phyloP scores from a whole-genome alignment of 2,797 vertebrate species.

The Yasuhikotakia modesta region DNA sequence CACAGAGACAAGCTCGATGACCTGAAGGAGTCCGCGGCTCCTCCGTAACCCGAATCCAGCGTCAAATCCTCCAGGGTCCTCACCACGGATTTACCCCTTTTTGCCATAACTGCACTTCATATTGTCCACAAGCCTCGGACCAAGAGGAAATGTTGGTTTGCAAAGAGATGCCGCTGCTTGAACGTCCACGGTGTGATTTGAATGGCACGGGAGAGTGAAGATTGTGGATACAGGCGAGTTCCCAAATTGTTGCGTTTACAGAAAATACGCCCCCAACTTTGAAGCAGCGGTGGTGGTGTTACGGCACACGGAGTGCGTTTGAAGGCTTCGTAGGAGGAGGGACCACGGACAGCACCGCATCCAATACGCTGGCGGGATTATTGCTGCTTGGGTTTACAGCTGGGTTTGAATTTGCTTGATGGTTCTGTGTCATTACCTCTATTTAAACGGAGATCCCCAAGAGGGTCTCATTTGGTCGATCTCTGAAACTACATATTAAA shows the following conservation, averaged over 20 bases:
- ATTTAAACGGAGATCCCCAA: constrained; percentile 2
- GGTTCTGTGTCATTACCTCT: neutral
- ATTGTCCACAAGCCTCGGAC: constrained; percentile 68
- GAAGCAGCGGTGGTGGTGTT: constrained; percentile 34
- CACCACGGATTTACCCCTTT: constrained; percentile 90
- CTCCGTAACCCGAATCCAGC: constrained; percentile 99
- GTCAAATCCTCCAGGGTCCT: constrained; percentile 98
- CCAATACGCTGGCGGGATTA: constrained; percentile 33
- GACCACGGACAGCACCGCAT: constrained; percentile 31
- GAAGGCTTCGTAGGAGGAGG: constrained; percentile 48
- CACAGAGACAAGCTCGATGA: constrained; percentile 97
- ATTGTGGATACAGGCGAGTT: constrained; percentile 12
- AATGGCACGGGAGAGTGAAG: neutral
- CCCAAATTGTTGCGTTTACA: constrained; percentile 39
- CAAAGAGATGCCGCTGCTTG: constrained; percentile 3
- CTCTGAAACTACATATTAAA: neutral
- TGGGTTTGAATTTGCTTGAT: constrained; percentile 11
- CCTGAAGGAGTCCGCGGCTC: constrained; percentile 94
- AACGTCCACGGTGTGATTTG: neutral
- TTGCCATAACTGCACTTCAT: constrained; percentile 95
- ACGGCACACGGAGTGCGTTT: constrained; percentile 44
- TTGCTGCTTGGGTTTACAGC: constrained; percentile 11
- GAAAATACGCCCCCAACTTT: constrained; percentile 52
- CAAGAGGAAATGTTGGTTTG: constrained; percentile 32
- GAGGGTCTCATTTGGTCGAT: neutral